These are phyloP conservation scores for Acronicta alni DNA, from an alignment of 2,888 invertebrate genomes.

Conservation along the genomic window DNA sequence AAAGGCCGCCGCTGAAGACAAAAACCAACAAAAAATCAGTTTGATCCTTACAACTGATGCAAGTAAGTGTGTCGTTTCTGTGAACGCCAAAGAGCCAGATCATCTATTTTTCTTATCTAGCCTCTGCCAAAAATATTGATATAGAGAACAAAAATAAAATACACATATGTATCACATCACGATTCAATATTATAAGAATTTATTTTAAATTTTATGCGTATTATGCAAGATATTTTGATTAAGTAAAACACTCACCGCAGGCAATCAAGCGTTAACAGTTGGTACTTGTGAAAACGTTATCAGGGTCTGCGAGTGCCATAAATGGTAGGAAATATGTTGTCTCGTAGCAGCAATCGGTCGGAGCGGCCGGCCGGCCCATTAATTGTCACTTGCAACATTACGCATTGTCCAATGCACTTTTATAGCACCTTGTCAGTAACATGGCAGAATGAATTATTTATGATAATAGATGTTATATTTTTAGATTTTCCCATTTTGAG, in stretches of 20 bases:
- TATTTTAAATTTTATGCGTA: not conserved
- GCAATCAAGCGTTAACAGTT: slow-evolving; percentile 42
- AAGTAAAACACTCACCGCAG: slow-evolving; percentile 33
- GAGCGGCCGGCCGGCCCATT: slow-evolving; percentile 48
- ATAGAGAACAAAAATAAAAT: too few species aligned
- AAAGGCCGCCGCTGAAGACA: too few species aligned
- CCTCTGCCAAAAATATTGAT: too few species aligned
- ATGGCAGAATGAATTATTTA: slow-evolving; percentile 26
- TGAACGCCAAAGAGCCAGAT: too few species aligned
- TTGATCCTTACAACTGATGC: too few species aligned
- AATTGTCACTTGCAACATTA: slow-evolving; percentile 55
- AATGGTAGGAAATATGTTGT: slow-evolving; percentile 64
- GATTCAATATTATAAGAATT: not conserved
- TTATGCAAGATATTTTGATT: slow-evolving; percentile 32
- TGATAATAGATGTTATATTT: slow-evolving; percentile 21
- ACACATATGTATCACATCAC: too few species aligned
- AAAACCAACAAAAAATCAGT: too few species aligned
- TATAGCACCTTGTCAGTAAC: slow-evolving; percentile 24
- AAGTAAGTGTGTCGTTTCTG: too few species aligned
- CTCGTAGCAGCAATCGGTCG: slow-evolving; percentile 47
- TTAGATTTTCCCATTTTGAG: slow-evolving; percentile 10
- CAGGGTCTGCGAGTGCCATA: slow-evolving; percentile 74
- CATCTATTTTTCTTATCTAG: too few species aligned
- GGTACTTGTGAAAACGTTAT: slow-evolving; percentile 59
- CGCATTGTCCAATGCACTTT: slow-evolving; percentile 43